These are phyloP conservation scores for Lemur catta DNA, from an alignment of 2,797 vertebrate genomes.

Conservation along the genomic window DNA sequence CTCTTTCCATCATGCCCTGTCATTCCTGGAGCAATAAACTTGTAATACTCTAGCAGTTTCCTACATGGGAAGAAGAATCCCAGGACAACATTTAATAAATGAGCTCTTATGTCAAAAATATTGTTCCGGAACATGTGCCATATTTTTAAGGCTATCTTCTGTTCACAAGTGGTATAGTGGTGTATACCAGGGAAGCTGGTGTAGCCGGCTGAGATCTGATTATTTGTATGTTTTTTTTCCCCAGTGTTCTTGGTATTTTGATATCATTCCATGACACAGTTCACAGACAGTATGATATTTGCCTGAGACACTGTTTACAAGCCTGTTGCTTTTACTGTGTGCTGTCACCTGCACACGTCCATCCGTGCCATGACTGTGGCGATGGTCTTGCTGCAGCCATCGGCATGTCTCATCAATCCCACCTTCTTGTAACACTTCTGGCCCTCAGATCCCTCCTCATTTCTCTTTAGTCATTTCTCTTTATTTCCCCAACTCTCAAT, in stretches of 20 bases:
- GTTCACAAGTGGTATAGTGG: background rate
- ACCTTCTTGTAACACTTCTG: background rate
- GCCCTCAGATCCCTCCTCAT: background rate
- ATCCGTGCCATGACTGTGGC: accelerated
- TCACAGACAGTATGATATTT: background rate
- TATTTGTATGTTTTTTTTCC: background rate
- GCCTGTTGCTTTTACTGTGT: background rate
- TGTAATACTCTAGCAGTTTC: background rate
- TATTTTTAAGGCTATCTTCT: too few species aligned
- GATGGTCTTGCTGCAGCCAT: accelerated
- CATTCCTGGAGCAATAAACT: background rate
- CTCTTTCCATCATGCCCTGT: background rate
- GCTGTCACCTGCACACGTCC: too few species aligned
- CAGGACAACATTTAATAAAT: background rate
- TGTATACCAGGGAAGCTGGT: background rate
- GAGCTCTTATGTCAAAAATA: background rate
- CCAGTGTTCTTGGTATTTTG: background rate
- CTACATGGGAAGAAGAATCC: background rate
- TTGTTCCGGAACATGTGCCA: too few species aligned
- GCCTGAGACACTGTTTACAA: background rate
- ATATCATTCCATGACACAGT: accelerated
- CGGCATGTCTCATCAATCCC: background rate
- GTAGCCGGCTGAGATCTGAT: background rate
- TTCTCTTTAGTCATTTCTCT: background rate
- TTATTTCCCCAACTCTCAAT: background rate